Conservation (phyloP, 2,888 invertebrate genomes). For the Polydrusus tereticollis region DNA sequence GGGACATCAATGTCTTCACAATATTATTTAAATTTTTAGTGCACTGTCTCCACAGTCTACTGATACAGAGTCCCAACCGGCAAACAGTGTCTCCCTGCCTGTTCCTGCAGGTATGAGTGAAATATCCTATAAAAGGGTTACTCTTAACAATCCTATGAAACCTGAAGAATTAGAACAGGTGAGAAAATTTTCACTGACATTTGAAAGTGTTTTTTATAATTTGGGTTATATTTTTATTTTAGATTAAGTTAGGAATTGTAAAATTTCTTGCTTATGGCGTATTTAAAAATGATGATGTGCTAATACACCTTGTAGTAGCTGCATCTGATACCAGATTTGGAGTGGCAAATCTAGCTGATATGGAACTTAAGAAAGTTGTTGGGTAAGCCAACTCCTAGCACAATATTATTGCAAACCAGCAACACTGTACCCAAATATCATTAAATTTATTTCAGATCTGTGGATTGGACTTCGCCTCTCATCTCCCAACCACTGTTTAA, state of each 20-base stretch:
- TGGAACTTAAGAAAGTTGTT: conserved; percentile 84
- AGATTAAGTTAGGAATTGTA: conserved; percentile 83
- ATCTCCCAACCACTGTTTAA: conserved; percentile 83
- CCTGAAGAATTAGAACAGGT: conserved; percentile 88
- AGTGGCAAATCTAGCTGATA: conserved; percentile 89
- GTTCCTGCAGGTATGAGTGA: conserved; percentile 85
- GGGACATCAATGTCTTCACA: too few species aligned
- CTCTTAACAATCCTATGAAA: conserved; percentile 77
- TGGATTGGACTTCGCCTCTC: conserved; percentile 82
- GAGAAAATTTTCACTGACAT: conserved; percentile 49
- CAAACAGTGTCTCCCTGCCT: conserved; percentile 62
- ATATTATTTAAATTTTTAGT: conserved; percentile 56
- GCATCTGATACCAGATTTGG: conserved; percentile 91
- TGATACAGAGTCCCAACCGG: conserved; percentile 52
- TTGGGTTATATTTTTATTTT: background rate
- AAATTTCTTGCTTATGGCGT: conserved; percentile 86
- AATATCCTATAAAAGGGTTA: conserved; percentile 81
- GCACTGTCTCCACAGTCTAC: conserved; percentile 59
- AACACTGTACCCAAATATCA: too few species aligned
- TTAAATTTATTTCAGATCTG: conserved; percentile 75
- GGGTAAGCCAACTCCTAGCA: conserved; percentile 67
- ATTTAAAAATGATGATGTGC: conserved; percentile 80
- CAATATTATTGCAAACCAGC: too few species aligned
- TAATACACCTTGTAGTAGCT: conserved; percentile 85
- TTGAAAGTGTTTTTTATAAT: background rate